Evolutionary conservation across 2,113 vertebrate genomes (phyloP), one percentile per base, ranked within the genome.

Genomic region (Thryonomys swinderianus): DNA sequence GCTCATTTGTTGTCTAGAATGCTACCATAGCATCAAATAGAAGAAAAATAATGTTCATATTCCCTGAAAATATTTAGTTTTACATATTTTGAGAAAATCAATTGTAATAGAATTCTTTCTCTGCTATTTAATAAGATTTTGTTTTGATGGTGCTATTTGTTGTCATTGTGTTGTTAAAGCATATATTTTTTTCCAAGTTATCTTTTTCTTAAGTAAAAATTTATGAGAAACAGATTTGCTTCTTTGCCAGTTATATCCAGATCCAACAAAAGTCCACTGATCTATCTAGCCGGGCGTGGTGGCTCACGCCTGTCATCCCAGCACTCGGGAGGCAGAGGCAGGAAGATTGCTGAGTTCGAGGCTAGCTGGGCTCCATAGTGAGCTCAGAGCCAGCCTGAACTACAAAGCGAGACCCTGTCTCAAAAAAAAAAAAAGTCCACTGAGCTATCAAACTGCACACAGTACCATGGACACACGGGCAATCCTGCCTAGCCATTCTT

Each of bases 201-300:
- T 9, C 34, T 76, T 53, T 81, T 51, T 91, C n/a, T n/a, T 25
- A 90, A 96, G 62, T 80, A 81, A 92, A 95, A 96, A 87, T 81
- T 37, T 42, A 27, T 80, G 55, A 62, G 42, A 64, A 85, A 3
- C 21, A 73, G 12, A 82, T 95, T 88, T 88, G 20, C 40, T 93
- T 92, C 89, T 64, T 93, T 80, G 32, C 45, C 51, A 80, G 12
- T 53, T 94, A 12, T 17, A 82, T 48, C 69, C 34, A 67, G 16
- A 61, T 73, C 71, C 91, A 94, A 78, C 51, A 89, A 48, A 79
- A 9, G 1, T 93, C 21, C 42, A 81, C 32, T 85, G 3, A 40
- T 67, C 48, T 80, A 25, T 30, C n/a, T n/a, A n/a, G n/a, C n/a
- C n/a, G n/a, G n/a, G n/a, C n/a, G n/a, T n/a, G n/a, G n/a, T n/a